These are phyloP conservation scores for Oryctolagus cuniculus DNA, from an alignment of 2,113 vertebrate species.

Conservation along the genomic window mOryCun1.1 NC_091443.1:64103001-64103500, in stretches of 20 bases:
- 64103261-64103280: not conserved
- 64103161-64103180: not conserved
- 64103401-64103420: not conserved
- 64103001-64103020: not conserved
- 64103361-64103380: too few relatives aligned
- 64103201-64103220: constrained; percentile 31
- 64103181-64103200: not conserved
- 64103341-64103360: too few relatives aligned
- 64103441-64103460: not conserved
- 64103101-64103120: not conserved
- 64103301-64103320: not conserved
- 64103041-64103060: not conserved
- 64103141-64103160: not conserved
- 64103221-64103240: not conserved
- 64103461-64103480: not conserved
- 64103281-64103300: not conserved
- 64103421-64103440: not conserved
- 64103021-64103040: not conserved
- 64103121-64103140: not conserved
- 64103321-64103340: too few relatives aligned
- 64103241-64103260: too few relatives aligned
- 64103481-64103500: not conserved
- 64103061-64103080: not conserved
- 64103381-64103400: too few relatives aligned
- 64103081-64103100: not conserved